These are phyloP conservation scores for Pelusios castaneus DNA, from an alignment of 2,113 vertebrate species.

Conservation along the genomic window DNA sequence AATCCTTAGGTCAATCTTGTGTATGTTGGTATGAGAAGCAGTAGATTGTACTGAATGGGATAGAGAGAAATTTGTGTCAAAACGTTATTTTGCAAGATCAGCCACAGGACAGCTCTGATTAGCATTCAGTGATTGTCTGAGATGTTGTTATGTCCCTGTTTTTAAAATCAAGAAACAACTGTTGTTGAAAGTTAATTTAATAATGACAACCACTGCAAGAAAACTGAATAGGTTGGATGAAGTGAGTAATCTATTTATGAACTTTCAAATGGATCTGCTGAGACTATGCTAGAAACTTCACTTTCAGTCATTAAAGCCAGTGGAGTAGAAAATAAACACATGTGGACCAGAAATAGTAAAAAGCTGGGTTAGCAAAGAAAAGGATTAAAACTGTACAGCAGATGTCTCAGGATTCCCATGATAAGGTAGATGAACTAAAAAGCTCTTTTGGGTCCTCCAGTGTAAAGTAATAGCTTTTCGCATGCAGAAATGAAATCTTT, in stretches of 20 bases:
- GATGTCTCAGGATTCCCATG: conserved; percentile 59
- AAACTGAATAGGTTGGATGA: neutral
- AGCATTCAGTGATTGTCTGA: neutral
- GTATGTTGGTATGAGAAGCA: neutral
- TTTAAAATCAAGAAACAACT: neutral
- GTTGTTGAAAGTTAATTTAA: neutral
- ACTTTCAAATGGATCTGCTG: conserved; percentile 53
- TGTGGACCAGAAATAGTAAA: conserved; percentile 58
- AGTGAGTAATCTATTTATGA: neutral
- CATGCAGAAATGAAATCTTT: conserved; percentile 46
- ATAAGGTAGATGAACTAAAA: conserved; percentile 57
- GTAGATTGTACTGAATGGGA: rapidly evolving
- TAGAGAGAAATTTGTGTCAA: neutral
- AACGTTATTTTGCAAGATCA: neutral
- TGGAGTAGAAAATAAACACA: conserved; percentile 73
- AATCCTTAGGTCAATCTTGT: neutral
- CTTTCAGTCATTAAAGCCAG: conserved; percentile 64
- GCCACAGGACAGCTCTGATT: rapidly evolving
- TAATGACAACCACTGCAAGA: neutral
- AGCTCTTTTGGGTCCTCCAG: conserved; percentile 38
- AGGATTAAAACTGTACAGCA: conserved; percentile 52
- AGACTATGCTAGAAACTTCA: conserved; percentile 50
- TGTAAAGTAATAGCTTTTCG: conserved; percentile 33
- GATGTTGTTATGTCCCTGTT: neutral
- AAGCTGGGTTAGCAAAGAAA: conserved; percentile 40